phyloP scores from a whole-genome alignment of 2,797 vertebrate species.

The Borostomias antarcticus region DNA sequence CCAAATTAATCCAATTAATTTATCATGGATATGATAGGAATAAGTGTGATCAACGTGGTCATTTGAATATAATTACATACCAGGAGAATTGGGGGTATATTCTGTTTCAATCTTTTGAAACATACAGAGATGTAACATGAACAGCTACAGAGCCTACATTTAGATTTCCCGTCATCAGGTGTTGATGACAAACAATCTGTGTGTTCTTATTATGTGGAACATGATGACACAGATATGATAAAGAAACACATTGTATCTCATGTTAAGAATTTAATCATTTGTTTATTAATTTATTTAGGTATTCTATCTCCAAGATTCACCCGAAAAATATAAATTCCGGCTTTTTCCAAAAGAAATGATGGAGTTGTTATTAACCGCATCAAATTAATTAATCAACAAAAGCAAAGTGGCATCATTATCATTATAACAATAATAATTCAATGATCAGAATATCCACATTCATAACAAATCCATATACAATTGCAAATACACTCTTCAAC shows the following conservation, averaged over 20 bases:
- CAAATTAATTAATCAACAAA: slow-evolving; percentile 76
- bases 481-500: slow-evolving; percentile 81
- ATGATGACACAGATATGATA: background rate
- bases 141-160: no score
- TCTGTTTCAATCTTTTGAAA: no score
- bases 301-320: slow-evolving; percentile 81
- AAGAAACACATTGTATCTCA: slow-evolving; percentile 49
- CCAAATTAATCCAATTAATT: no score
- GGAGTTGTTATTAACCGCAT: slow-evolving; percentile 75
- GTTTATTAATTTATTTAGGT: slow-evolving; percentile 81
- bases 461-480: slow-evolving; percentile 85
- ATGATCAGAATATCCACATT: slow-evolving; percentile 85
- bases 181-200: no score
- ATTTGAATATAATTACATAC: no score
- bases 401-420: slow-evolving; percentile 78
- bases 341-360: slow-evolving; percentile 72
- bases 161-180: no score
- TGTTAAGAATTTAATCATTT: slow-evolving; percentile 80
- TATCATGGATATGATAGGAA: no score
- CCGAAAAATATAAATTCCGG: slow-evolving; percentile 84
- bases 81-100: no score
- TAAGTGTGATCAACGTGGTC: no score
- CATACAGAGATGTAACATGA: no score
- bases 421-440: slow-evolving; percentile 83
- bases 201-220: no score